Conservation (phyloP, 2,113 vertebrate species). For the Spheniscus mendiculus region DNA sequence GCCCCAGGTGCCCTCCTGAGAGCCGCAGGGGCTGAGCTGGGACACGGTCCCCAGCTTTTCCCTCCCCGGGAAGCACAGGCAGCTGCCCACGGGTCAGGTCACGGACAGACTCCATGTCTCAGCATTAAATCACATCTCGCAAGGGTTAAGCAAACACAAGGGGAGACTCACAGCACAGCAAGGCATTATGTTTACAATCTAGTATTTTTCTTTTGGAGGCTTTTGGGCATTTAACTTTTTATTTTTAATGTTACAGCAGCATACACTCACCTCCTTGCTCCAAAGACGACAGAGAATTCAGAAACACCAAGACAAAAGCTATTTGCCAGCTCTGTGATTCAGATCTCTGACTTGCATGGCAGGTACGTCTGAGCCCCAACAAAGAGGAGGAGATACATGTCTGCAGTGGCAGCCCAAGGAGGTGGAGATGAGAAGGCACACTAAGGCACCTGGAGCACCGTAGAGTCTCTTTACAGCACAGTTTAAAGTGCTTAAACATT, state of each 20-base stretch:
- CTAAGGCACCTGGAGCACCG: background rate
- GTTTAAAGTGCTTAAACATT: background rate
- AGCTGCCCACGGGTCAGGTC: background rate
- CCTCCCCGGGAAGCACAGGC: rapidly evolving
- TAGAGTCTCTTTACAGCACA: background rate
- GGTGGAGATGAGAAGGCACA: background rate
- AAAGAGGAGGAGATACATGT: background rate
- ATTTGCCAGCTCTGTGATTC: background rate
- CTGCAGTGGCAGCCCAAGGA: background rate
- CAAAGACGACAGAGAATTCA: background rate
- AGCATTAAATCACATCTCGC: rapidly evolving
- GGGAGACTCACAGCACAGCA: rapidly evolving
- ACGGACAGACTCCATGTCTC: background rate
- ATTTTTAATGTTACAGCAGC: background rate
- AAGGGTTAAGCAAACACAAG: background rate
- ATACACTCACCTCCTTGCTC: background rate
- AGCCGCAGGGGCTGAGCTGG: background rate
- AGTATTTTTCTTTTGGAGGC: background rate
- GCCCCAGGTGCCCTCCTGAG: background rate
- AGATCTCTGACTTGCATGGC: background rate
- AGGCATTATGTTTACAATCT: background rate
- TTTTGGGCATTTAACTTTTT: background rate
- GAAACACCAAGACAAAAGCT: background rate
- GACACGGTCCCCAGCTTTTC: rapidly evolving
- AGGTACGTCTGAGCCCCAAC: background rate